Evolutionary conservation across 2,113 vertebrate species (phyloP), one percentile per base, ranked within the genome.

Genomic region (Ammodytes marinus): DNA sequence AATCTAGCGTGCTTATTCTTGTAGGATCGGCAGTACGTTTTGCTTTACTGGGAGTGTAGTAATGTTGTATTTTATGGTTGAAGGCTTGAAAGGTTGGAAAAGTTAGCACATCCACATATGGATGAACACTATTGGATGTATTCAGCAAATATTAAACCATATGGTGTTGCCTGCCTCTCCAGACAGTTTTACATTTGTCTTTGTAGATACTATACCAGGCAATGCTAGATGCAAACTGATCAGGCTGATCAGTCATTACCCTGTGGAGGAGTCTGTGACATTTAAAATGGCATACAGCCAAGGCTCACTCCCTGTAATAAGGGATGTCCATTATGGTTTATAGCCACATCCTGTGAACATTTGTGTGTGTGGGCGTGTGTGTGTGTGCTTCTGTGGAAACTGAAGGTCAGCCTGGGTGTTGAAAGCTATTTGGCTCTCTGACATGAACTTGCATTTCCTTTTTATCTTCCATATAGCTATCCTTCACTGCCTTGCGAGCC

Each of bases 351-450:
- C 74, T 89, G 75, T 78, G 82, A 82, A 80, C 70, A 79, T 86
- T 84, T 84, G 69, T 83, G 78, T 72, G 77, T 68, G 66, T 54
- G 66, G 66, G 63, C 61, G 52, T 80, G 58, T 70, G 45, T 61
- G 40, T 58, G 46, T 73, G 59, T 69, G 72, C 67, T 59, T 61
- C 47, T 85, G 54, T 77, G 12, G 65, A 47, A 81, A 61, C 82
- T 92, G 92, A 94, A 93, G 92, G 94, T 94, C 92, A 93, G 59
- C 83, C 74, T 77, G 80, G 80, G 81, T 85, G 86, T 87, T 92
- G 75, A 84, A 92, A 93, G 89, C 90, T 89, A 80, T 91, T 90
- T 88, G 90, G 88, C 84, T 85, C 67, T 69, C 78, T 89, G 87
- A 90, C 88, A 87, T 85, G 70, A 81, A 67, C 71, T 78, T 27